Percentiles rank a stretch among this genome's conserved stretches.
Evolutionary conservation across 23 tunicate species (phyloP).

Genomic region (Ascidia mentula): DNA sequence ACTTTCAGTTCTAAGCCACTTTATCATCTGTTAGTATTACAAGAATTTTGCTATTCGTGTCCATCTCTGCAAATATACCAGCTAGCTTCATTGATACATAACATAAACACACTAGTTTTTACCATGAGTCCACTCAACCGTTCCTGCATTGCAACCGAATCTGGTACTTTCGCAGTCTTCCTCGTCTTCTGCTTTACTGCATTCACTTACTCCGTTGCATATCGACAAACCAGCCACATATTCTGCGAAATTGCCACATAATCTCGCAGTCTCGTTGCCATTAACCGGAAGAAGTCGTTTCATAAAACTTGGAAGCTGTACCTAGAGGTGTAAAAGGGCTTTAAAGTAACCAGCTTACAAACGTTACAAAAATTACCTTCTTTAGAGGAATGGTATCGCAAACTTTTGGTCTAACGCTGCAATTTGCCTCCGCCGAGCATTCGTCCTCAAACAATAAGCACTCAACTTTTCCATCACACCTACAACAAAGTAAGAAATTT

Average conservation of each 20-base stretch:
- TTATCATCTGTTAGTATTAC: no score
- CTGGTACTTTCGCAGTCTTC: background rate
- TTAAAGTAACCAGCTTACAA: no score
- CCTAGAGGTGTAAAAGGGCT: no score
- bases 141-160: constrained; percentile 18
- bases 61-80: no score
- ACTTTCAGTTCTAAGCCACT: no score
- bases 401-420: background rate
- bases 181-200: constrained; percentile 23
- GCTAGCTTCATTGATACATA: no score
- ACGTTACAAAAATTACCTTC: no score
- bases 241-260: background rate
- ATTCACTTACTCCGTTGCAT: constrained; percentile 35
- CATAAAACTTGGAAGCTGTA: no score
- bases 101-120: no score
- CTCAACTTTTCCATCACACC: constrained; percentile 40
- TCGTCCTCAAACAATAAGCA: constrained; percentile 50
- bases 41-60: no score
- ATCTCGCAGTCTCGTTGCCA: no score
- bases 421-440: constrained; percentile 31
- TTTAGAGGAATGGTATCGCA: constrained; percentile 10
- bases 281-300: no score
- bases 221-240: background rate
- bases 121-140: constrained; percentile 1
- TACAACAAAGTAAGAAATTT: background rate